Evolutionary conservation across 2,888 invertebrate genomes (phyloP).

Genomic region (Pseudococcus viburni): DNA sequence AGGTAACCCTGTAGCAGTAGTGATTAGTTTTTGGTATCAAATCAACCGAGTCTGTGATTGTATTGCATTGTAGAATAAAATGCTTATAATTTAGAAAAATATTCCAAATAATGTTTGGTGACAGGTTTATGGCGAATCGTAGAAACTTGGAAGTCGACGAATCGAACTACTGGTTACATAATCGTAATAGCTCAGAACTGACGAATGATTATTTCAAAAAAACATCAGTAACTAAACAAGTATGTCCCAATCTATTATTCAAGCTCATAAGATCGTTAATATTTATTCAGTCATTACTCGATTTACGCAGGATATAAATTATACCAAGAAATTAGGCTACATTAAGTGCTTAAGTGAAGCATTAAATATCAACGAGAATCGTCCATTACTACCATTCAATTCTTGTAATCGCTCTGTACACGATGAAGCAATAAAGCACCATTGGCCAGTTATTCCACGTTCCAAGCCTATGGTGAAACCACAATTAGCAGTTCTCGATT

Average conservation of each 20-base stretch:
- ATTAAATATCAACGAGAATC: slow-evolving; percentile 32
- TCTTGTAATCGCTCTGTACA: background rate
- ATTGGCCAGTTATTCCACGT: slow-evolving; percentile 58
- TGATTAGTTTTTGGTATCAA: background rate
- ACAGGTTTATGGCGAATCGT: slow-evolving; percentile 49
- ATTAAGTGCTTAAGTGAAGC: background rate
- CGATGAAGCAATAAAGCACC: background rate
- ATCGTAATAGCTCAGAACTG: background rate
- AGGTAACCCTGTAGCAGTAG: background rate
- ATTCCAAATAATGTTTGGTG: slow-evolving; percentile 9
- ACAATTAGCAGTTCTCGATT: slow-evolving; percentile 59
- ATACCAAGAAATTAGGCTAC: slow-evolving; percentile 12
- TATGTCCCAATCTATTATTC: slow-evolving; percentile 5
- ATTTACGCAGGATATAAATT: slow-evolving; percentile 33
- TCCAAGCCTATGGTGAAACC: slow-evolving; percentile 53
- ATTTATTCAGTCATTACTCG: background rate
- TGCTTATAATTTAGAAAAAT: background rate
- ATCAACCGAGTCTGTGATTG: background rate
- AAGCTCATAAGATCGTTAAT: background rate
- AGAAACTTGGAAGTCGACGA: slow-evolving; percentile 12
- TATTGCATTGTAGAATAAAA: background rate
- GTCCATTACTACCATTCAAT: slow-evolving; percentile 17
- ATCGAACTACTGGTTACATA: slow-evolving; percentile 51
- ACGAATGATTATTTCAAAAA: slow-evolving; percentile 9
- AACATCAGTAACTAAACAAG: slow-evolving; percentile 39